phyloP scores from a whole-genome alignment of 2,113 vertebrate genomes.

The Corvus hawaiiensis region DNA sequence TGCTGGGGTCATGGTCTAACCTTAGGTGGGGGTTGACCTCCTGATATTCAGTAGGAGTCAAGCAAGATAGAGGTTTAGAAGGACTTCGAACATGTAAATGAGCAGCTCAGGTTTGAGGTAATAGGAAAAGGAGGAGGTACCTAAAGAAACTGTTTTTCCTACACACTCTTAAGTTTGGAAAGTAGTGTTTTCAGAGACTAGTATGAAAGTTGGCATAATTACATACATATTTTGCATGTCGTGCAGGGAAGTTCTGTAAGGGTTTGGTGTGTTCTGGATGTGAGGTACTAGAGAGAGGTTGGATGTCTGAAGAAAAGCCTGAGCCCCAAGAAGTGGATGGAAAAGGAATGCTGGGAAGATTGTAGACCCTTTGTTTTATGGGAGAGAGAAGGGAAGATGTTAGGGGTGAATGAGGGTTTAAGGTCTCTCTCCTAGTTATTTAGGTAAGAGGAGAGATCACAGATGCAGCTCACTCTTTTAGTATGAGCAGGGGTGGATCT shows the following conservation, averaged over 20 bases:
- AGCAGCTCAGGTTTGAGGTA: not conserved
- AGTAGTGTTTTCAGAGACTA: not conserved
- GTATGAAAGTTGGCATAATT: not conserved
- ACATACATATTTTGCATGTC: rapidly evolving
- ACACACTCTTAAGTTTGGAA: not conserved
- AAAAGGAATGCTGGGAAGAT: not conserved
- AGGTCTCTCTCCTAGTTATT: not conserved
- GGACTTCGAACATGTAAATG: not conserved
- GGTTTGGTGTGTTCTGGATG: not conserved
- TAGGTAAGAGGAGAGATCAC: not conserved
- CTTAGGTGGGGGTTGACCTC: not conserved
- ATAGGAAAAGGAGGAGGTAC: not conserved
- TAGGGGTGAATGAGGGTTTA: not conserved
- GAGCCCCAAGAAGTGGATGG: not conserved
- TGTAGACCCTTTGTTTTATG: not conserved
- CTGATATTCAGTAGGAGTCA: not conserved
- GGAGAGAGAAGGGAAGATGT: not conserved
- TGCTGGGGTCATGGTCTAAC: not conserved
- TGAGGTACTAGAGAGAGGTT: not conserved
- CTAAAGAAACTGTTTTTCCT: not conserved
- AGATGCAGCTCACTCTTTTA: not conserved
- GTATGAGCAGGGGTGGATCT: not conserved
- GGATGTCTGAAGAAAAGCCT: not conserved
- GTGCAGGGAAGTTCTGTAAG: not conserved
- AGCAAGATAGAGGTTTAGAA: not conserved